Evolutionary conservation across 2,888 invertebrate species (phyloP), one percentile per base, ranked within the genome.

Genomic region (Mylabris sibirica): DNA sequence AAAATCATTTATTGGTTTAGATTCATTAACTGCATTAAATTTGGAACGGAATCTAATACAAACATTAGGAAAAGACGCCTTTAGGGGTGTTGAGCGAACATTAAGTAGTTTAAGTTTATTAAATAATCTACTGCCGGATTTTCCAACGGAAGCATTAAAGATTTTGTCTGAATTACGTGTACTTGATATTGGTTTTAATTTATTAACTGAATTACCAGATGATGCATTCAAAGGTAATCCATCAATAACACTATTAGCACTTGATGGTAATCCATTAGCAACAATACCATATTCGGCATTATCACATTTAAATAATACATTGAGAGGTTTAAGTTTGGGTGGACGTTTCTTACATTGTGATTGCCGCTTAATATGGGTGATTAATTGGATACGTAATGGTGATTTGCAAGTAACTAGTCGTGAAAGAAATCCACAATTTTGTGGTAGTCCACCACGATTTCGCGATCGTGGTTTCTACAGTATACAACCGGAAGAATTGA

Each of bases 381-480:
- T 94, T 70, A 92, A 96, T 81, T 97, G 96, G 97, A 95, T 96
- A 76, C 89, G 92, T 64, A 92, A 91, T 73, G 92, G 92, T 14
- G 96, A 96, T 82, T 87, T 97, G 53, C 96, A 97, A 88, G 96
- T 97, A 22, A 96, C 96, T 12, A 96, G 96, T 73, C 89, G 96
- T 59, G 97, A 97, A 84, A 88, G 95, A 77, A 95, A 94, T 84
- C 96, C 96, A 8, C 96, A 97, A 84, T 97, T 96, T 84, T 97
- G 96, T 80, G 96, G 96, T 14, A 91, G 91, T 75, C 97, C 97
- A 1, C 87, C 90, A 1, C 88, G 91, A 73, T 92, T 96, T 78
- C 89, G 93, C 67, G 93, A 94, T 72, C 89, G 93, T 60, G 94
- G 92, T 44, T 96, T 97, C 85, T 95, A 96, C 82, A 94, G 93